Base-by-base conservation (phyloP, 2,888 invertebrate genomes). In the Syritta pipiens region DNA sequence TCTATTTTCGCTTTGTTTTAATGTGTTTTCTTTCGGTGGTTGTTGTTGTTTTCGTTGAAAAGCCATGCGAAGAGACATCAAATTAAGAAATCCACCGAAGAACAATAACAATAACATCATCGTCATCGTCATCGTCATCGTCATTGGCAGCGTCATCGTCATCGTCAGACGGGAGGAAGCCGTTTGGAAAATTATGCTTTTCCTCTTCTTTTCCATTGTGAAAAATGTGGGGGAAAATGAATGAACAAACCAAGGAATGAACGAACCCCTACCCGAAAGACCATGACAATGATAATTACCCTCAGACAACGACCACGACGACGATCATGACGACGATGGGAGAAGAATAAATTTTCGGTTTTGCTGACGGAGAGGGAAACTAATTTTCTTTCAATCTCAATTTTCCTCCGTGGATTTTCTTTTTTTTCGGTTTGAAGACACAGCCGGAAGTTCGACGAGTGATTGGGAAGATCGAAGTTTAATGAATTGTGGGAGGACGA, bases 241-340 rank as follows among this genome's bases (percentile, higher is more conserved):
- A n/a, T n/a, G n/a, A 14, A 6, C 37, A 14, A 6, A 10, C 24
- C 4, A 10, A 3, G 4, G 20, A 26, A 19, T 10, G 32, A 67
- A 44, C 32, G 20, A 35, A 60, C 74, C 60, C 60, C 59, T 71
- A 67, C 14, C 20, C 72, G 35, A 53, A 74, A 60, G 79, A 67
- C 72, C 72, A 68, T 79, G 62, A 74, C 62, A 79, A 74, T 68
- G 74, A 74, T 67, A 79, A 68, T 79, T 79, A 74, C 67, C 42
- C 9, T 60, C 3, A 10, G 26, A 28, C 24, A 9, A 22, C 26
- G 14, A 46, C 10, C 22, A 44, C 4, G 55, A 55, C 20, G 20
- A 49, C 24, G 32, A 57, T 22, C 46, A 53, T 40, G 22, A 24
- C 59, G 46, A 42, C 37, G 53, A 63, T 55, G 32, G 59, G 53